Evolutionary conservation across 1,140 invertebrate genomes (phyloP).

Genomic region (Panagrolaimus sp.): DNA sequence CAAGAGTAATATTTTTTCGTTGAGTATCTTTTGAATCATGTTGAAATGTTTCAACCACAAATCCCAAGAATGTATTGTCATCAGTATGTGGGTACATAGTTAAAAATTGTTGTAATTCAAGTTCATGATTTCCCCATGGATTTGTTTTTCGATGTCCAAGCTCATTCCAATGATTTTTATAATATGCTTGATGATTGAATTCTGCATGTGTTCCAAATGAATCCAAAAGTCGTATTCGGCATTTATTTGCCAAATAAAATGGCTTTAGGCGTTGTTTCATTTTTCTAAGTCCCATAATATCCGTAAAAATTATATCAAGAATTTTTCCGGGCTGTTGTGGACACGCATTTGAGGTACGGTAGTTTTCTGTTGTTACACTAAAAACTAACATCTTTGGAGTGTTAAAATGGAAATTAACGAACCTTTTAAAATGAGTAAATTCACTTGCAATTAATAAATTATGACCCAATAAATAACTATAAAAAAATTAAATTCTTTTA

Average conservation of each 20-base stretch:
- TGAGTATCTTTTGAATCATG: slow-evolving; percentile 23
- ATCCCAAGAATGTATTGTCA: slow-evolving; percentile 62
- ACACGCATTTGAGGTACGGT: not conserved
- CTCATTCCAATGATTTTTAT: slow-evolving; percentile 57
- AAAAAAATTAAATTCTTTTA: too few species aligned
- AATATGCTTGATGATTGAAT: slow-evolving; percentile 57
- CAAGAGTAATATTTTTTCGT: slow-evolving; percentile 56
- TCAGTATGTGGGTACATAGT: slow-evolving; percentile 62
- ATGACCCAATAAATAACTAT: slow-evolving; percentile 57
- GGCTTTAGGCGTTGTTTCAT: slow-evolving; percentile 56
- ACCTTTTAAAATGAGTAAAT: slow-evolving; percentile 12
- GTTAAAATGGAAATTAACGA: not conserved
- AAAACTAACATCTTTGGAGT: not conserved
- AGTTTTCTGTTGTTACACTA: not conserved
- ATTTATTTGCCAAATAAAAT: slow-evolving; percentile 59
- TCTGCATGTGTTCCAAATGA: slow-evolving; percentile 61
- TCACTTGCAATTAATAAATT: slow-evolving; percentile 60
- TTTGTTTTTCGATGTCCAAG: slow-evolving; percentile 42
- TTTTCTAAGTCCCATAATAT: slow-evolving; percentile 59
- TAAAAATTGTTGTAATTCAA: slow-evolving; percentile 60
- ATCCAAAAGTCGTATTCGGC: slow-evolving; percentile 60
- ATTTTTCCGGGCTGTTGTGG: not conserved
- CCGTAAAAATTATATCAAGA: slow-evolving; percentile 58
- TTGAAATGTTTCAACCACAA: slow-evolving; percentile 57
- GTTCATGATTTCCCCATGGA: slow-evolving; percentile 60